Conservation (phyloP, 2,797 vertebrate species). For the Chiloscyllium punctatum region DNA sequence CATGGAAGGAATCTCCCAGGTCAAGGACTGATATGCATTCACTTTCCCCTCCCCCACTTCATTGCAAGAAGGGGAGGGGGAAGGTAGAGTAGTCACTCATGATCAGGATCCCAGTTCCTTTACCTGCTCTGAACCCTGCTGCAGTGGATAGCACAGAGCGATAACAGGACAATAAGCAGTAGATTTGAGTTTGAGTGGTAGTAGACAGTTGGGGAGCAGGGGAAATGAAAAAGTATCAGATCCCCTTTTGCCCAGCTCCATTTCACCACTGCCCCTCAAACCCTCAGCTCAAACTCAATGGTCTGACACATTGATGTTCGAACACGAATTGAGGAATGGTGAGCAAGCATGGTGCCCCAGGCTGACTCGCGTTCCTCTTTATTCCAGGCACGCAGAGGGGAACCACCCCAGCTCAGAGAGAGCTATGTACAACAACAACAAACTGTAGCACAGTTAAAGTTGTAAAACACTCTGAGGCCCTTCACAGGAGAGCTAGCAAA, state of each 20-base stretch:
- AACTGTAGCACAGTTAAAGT: neutral
- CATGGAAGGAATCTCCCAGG: neutral
- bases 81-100: neutral
- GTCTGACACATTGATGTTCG: neutral
- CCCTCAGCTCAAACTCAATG: neutral
- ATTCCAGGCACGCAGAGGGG: neutral
- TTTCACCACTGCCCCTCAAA: neutral
- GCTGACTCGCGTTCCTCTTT: neutral
- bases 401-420: neutral
- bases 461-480: neutral
- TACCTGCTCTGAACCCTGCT: neutral
- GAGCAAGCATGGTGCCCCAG: neutral
- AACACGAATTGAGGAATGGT: neutral
- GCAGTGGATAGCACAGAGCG: neutral
- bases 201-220: neutral
- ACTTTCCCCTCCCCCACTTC: neutral
- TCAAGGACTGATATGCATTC: neutral
- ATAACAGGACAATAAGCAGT: neutral
- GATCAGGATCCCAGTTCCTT: neutral
- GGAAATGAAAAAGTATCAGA: neutral
- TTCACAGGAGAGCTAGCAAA: neutral
- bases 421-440: neutral
- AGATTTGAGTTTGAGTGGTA: neutral
- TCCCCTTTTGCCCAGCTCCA: too few species aligned
- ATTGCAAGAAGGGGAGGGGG: too few species aligned